Percentiles rank a stretch among this genome's conserved stretches.
Conservation (phyloP, 2,888 invertebrate species). For the Suillia variegata region DNA sequence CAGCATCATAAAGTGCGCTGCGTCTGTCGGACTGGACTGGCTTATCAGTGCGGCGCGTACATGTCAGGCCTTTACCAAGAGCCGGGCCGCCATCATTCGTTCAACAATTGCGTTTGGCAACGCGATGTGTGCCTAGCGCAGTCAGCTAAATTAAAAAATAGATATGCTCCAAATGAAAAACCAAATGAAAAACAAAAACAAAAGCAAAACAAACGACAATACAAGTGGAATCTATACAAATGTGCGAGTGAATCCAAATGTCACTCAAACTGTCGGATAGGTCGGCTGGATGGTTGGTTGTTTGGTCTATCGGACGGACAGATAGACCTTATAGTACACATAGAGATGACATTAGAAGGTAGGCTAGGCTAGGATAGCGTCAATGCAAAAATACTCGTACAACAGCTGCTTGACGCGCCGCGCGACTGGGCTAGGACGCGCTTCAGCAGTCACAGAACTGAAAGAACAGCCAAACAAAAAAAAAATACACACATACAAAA, state of each 20-base stretch:
- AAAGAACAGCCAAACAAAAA: background rate
- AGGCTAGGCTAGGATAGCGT: conserved; percentile 27
- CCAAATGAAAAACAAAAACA: conserved; percentile 7
- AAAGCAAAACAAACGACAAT: conserved; percentile 3
- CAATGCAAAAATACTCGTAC: conserved; percentile 39
- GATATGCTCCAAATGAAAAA: conserved; percentile 33
- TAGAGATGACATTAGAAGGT: background rate
- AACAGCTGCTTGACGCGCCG: conserved; percentile 43
- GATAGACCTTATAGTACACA: no score
- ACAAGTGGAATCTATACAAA: conserved; percentile 26
- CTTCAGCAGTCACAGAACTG: background rate
- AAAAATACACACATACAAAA: background rate
- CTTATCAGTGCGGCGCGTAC: conserved; percentile 4
- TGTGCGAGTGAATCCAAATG: conserved; percentile 41
- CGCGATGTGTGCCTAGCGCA: conserved; percentile 31
- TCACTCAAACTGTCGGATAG: conserved; percentile 31
- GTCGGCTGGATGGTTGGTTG: no score
- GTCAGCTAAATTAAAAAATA: conserved; percentile 55
- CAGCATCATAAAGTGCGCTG: no score
- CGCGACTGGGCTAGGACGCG: background rate
- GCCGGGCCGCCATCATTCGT: background rate
- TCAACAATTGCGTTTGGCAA: conserved; percentile 2
- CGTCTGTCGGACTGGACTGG: background rate
- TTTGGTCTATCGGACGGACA: no score
- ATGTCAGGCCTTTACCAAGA: no score